A percentile compares a stretch with the other conserved stretches of the same genome.
These are phyloP conservation scores for Cossypha caffra DNA, from an alignment of 2,797 vertebrate genomes.

Conservation along the genomic window DNA sequence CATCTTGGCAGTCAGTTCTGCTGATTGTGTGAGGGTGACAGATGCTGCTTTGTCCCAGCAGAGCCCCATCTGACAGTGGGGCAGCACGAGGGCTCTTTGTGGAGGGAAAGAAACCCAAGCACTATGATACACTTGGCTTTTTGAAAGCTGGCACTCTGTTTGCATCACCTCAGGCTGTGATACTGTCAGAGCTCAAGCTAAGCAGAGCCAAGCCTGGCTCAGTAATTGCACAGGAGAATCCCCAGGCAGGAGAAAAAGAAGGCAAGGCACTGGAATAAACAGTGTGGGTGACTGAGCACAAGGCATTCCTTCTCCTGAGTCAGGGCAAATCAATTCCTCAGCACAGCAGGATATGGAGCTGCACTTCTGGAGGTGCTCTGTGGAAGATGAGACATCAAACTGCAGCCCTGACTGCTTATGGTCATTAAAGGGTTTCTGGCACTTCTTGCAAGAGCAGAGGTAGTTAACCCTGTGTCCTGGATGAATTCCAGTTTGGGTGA, in stretches of 20 bases:
- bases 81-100: neutral
- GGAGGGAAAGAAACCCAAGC: neutral
- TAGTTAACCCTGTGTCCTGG: slow-evolving; percentile 31
- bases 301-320: neutral
- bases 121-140: neutral
- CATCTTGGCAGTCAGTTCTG: neutral
- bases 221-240: slow-evolving; percentile 17
- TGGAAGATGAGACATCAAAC: slow-evolving; percentile 13
- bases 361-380: neutral
- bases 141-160: neutral
- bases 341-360: neutral
- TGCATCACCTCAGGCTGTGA: neutral
- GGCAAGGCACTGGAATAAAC: neutral
- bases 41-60: slow-evolving; percentile 16
- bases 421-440: slow-evolving; percentile 56
- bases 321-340: slow-evolving; percentile 17
- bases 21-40: neutral
- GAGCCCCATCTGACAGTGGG: neutral
- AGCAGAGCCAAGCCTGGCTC: neutral
- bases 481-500: slow-evolving; percentile 56
- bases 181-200: neutral
- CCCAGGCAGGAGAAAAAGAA: neutral
- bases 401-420: neutral
- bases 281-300: neutral
- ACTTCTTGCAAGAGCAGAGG: slow-evolving; percentile 18